Evolutionary conservation across 2,797 vertebrate species (phyloP).

Genomic region (Hirundo rustica): DNA sequence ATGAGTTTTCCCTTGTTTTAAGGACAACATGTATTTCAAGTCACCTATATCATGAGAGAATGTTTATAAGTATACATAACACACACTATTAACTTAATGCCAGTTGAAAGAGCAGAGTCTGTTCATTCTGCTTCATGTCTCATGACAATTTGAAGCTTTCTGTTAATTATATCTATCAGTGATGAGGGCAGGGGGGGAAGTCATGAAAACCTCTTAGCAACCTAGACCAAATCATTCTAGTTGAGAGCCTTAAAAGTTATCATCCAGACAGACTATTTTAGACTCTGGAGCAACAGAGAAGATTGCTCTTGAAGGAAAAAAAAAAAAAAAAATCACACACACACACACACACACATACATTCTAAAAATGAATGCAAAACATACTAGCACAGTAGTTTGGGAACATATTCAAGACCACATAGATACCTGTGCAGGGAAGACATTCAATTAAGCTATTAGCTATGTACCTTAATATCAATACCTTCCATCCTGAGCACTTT

Average conservation of each 20-base stretch:
- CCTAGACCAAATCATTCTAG: neutral
- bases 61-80: conserved; percentile 46
- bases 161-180: neutral
- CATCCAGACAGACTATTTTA: neutral
- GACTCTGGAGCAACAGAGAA: neutral
- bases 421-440: neutral
- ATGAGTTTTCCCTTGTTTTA: neutral
- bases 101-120: conserved; percentile 29
- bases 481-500: neutral
- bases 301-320: neutral
- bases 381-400: neutral
- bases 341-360: neutral
- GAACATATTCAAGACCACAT: neutral
- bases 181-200: neutral
- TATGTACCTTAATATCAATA: neutral
- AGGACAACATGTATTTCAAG: conserved; percentile 9
- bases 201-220: neutral
- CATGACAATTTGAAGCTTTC: conserved; percentile 13
- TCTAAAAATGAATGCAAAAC: neutral
- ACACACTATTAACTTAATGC: conserved; percentile 29
- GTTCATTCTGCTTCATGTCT: conserved; percentile 40
- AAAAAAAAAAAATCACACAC: too few relatives aligned
- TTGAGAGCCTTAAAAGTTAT: neutral
- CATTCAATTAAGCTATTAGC: neutral
- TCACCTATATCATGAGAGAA: neutral